Percentiles rank a stretch among this genome's conserved stretches.
Conservation (phyloP, 23 tunicate genomes). For the Corella eumyota region DNA sequence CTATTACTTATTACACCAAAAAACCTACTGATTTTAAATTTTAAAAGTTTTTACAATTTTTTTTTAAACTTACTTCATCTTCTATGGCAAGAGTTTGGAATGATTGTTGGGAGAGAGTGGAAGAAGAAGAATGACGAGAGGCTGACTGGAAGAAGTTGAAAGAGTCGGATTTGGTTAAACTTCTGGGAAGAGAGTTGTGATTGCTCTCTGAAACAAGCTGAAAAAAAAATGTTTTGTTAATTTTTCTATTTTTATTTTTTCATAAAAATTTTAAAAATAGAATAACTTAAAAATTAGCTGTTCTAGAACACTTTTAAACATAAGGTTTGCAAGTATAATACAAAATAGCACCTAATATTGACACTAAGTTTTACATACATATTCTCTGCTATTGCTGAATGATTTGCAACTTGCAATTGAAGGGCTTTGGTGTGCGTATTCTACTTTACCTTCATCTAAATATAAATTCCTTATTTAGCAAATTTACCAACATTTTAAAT, state of each 20-base stretch:
- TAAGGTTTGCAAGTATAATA: not conserved
- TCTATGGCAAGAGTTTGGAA: constrained; percentile 20
- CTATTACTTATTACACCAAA: not conserved
- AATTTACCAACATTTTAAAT: too few relatives aligned
- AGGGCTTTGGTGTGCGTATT: constrained; percentile 53
- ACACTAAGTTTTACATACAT: constrained; percentile 17
- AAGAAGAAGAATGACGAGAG: constrained; percentile 38
- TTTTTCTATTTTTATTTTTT: not conserved
- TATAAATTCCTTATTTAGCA: too few relatives aligned
- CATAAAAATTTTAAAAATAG: not conserved
- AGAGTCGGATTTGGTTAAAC: constrained; percentile 26
- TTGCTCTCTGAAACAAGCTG: constrained; percentile 6
- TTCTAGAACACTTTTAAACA: not conserved
- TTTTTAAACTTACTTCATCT: constrained; percentile 18
- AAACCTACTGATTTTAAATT: not conserved
- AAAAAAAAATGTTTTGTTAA: not conserved
- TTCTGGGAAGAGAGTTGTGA: constrained; percentile 27
- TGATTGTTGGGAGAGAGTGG: constrained; percentile 56
- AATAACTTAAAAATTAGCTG: not conserved
- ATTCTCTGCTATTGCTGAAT: constrained; percentile 30
- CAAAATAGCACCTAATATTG: not conserved
- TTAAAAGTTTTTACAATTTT: not conserved
- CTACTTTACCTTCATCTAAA: constrained; percentile 54
- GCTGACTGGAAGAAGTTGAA: constrained; percentile 16
- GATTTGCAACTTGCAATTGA: constrained; percentile 63